Percentiles rank a stretch among this genome's conserved stretches.
These are phyloP conservation scores for Phlogophora meticulosa DNA, from an alignment of 2,888 invertebrate species.

Conservation along the genomic window DNA sequence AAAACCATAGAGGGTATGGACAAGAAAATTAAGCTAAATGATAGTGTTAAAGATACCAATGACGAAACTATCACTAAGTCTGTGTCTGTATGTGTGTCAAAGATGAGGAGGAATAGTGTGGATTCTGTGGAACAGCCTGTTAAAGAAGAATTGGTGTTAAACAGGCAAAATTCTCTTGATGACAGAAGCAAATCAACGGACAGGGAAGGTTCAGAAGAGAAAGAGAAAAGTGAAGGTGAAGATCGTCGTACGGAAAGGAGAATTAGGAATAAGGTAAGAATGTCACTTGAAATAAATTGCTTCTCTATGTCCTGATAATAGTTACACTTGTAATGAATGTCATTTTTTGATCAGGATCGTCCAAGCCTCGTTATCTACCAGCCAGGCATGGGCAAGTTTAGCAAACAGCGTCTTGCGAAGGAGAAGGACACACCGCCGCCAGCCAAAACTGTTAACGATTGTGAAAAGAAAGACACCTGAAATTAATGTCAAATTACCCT, in stretches of 20 bases:
- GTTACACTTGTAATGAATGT: conserved; percentile 21
- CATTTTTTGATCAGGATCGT: conserved; percentile 92
- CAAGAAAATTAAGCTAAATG: conserved; percentile 83
- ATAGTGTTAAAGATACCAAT: conserved; percentile 76
- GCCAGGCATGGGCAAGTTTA: conserved; percentile 96
- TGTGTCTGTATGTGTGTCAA: conserved; percentile 66
- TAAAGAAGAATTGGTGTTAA: conserved; percentile 83
- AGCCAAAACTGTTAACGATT: conserved; percentile 82
- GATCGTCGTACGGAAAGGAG: conserved; percentile 92
- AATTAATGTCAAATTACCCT: conserved; percentile 75
- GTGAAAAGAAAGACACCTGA: conserved; percentile 90
- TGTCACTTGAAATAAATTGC: conserved; percentile 29
- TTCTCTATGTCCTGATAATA: conserved; percentile 12
- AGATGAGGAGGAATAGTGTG: conserved; percentile 83
- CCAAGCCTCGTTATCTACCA: conserved; percentile 97
- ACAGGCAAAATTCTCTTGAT: conserved; percentile 91
- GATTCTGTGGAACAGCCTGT: conserved; percentile 79
- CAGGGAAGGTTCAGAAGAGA: conserved; percentile 89
- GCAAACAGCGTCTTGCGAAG: conserved; percentile 92
- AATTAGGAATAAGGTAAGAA: conserved; percentile 92
- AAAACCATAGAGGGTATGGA: conserved; percentile 88
- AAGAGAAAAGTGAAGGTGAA: conserved; percentile 87
- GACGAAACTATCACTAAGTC: conserved; percentile 78
- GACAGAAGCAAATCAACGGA: conserved; percentile 90
- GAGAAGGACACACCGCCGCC: conserved; percentile 82